Base-by-base conservation (phyloP, 2,113 vertebrate species). In the Dicentrarchus labrax region DNA sequence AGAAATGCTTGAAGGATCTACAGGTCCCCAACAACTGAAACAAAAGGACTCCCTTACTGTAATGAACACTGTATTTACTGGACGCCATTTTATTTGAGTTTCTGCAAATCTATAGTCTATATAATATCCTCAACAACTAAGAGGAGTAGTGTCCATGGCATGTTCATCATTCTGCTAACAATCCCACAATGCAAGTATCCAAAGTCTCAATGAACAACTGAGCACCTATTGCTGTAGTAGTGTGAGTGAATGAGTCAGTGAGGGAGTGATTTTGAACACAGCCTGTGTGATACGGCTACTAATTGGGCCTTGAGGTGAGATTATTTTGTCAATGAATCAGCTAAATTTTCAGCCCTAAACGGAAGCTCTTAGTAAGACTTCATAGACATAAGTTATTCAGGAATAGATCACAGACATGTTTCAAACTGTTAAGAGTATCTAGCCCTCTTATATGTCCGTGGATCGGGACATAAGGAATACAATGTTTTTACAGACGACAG, bases 401-500 rank as follows among this genome's bases (percentile, higher is more conserved):
- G 43, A 70, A 39, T 1, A 69, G 19, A 59, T 50, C 22, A 36
- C 4, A 45, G n/a, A 38, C n/a, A 12, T 41, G 6, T 22, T 65
- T 73, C 19, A n/a, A 30, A 47, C 13, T 22, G 38, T 15, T 43
- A 10, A 5, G n/a, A 15, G 10, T 13, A 59, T 22, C 8, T 2
- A 24, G 17, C 1, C 30, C 39, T 12, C 21, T 36, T 30, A 43
- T 8, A 48, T 12, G 9, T 43, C n/a, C 48, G 59, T 61, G 51
- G 48, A 71, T 41, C 1, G 17, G 4, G 5, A 19, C 19, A 24
- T 5, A 47, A 69, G 36, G 13, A 77, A 61, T 43, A 38, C n/a
- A 67, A 21, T 54, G 53, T 3, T 43, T 80, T 80, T 51, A 80
- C 57, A 84, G 68, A 69, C 41, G 66, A 66, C 60, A 75, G 22